Evolutionary conservation across 2,888 invertebrate genomes (phyloP).

Genomic region (Phortica magna): DNA sequence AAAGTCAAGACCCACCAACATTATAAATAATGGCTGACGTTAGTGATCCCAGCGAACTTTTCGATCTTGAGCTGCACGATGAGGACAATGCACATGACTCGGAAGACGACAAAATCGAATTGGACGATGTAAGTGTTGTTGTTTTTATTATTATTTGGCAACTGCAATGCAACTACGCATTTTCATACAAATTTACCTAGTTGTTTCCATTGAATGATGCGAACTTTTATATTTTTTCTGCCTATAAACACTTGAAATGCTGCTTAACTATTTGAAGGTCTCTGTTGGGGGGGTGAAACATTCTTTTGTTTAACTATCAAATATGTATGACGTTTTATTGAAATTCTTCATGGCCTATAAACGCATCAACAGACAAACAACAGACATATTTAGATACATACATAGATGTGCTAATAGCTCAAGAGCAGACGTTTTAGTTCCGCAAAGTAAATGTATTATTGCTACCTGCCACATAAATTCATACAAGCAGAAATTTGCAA

Average conservation of each 20-base stretch:
- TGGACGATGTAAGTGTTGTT: conserved; percentile 86
- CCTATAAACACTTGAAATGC: not conserved
- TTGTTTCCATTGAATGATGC: conserved; percentile 30
- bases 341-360: not conserved
- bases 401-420: too few relatives aligned
- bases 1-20: conserved; percentile 10
- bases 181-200: conserved; percentile 21
- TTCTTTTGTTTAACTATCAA: not conserved
- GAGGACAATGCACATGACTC: conserved; percentile 85
- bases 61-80: conserved; percentile 93
- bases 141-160: conserved; percentile 10
- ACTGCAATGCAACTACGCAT: not conserved
- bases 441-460: too few relatives aligned
- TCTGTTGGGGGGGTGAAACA: not conserved
- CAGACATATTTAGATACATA: not conserved
- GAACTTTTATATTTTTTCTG: conserved; percentile 19
- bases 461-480: too few relatives aligned
- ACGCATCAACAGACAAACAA: not conserved
- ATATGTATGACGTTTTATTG: not conserved
- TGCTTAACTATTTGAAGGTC: not conserved
- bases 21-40: conserved; percentile 74
- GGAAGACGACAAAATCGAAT: conserved; percentile 92
- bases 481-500: too few relatives aligned
- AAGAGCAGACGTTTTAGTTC: too few relatives aligned
- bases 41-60: conserved; percentile 83